phyloP scores from a whole-genome alignment of 2,113 vertebrate species.

The Monarcha castaneiventris region DNA sequence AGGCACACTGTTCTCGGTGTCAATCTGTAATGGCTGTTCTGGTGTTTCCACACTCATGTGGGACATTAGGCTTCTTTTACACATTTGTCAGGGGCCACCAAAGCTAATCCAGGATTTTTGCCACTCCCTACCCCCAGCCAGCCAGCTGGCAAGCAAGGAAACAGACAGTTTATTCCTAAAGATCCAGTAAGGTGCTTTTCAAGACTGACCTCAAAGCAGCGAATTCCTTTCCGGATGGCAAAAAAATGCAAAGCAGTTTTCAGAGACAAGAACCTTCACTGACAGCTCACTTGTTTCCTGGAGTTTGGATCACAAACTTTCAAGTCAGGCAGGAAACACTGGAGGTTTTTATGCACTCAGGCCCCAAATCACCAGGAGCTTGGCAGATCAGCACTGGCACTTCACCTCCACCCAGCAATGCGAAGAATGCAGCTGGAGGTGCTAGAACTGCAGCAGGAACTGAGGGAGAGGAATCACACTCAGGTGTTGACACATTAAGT shows the following conservation, averaged over 20 bases:
- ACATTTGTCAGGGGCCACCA: neutral
- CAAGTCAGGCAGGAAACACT: neutral
- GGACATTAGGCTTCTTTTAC: neutral
- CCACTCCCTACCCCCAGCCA: neutral
- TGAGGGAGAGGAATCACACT: neutral
- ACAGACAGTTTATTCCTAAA: neutral
- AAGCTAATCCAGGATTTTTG: neutral
- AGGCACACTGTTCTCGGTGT: neutral
- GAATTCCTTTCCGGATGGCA: neutral
- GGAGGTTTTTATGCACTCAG: neutral
- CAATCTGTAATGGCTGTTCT: neutral
- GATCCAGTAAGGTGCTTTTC: neutral
- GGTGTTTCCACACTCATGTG: rapidly evolving
- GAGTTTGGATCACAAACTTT: neutral
- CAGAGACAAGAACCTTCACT: neutral
- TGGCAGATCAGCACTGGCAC: neutral
- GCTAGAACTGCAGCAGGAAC: neutral
- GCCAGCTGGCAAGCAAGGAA: neutral
- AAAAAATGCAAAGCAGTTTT: neutral
- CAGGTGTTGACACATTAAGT: neutral
- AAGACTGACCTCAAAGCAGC: neutral
- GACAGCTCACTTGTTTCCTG: neutral
- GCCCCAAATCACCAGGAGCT: neutral
- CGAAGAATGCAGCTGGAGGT: neutral
- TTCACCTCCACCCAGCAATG: neutral